Conservation (phyloP, 2,888 invertebrate species). For the Isoperla grammatica region DNA sequence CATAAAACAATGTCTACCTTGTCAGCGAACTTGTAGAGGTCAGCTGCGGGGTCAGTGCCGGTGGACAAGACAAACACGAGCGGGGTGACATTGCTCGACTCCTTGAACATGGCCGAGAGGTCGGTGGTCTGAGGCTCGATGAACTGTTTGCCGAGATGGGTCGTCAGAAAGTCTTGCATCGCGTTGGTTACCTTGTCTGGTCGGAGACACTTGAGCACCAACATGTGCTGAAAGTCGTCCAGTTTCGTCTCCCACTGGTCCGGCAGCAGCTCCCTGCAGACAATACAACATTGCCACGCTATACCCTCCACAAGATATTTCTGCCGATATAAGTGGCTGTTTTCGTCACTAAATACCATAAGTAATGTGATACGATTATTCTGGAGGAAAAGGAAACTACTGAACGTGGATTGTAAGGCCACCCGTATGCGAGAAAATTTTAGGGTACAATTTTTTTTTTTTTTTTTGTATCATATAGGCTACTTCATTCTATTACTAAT, state of each 20-base stretch:
- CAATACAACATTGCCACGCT: too few species aligned
- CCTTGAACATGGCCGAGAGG: conserved; percentile 70
- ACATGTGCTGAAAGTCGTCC: conserved; percentile 67
- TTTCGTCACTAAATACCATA: too few species aligned
- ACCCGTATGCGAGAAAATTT: too few species aligned
- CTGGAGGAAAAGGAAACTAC: too few species aligned
- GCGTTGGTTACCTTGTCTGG: conserved; percentile 79
- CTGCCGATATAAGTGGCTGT: too few species aligned
- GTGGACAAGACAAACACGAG: conserved; percentile 85
- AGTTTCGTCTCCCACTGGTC: conserved; percentile 57
- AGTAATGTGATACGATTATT: too few species aligned
- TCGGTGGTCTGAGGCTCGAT: conserved; percentile 84
- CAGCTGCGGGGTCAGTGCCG: conserved; percentile 82
- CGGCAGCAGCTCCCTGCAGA: conserved; percentile 57
- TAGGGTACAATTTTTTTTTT: too few species aligned
- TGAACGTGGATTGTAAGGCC: too few species aligned
- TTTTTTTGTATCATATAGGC: too few species aligned
- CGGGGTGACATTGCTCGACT: conserved; percentile 71
- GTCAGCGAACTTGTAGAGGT: conserved; percentile 78
- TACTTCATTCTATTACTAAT: too few species aligned
- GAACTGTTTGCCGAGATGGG: conserved; percentile 68
- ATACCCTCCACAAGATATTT: too few species aligned
- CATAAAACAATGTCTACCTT: conserved; percentile 41
- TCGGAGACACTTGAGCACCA: conserved; percentile 71
- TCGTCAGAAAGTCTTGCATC: conserved; percentile 67